These are phyloP conservation scores for Plagodis dolabraria DNA, from an alignment of 2,888 invertebrate species.

Conservation along the genomic window DNA sequence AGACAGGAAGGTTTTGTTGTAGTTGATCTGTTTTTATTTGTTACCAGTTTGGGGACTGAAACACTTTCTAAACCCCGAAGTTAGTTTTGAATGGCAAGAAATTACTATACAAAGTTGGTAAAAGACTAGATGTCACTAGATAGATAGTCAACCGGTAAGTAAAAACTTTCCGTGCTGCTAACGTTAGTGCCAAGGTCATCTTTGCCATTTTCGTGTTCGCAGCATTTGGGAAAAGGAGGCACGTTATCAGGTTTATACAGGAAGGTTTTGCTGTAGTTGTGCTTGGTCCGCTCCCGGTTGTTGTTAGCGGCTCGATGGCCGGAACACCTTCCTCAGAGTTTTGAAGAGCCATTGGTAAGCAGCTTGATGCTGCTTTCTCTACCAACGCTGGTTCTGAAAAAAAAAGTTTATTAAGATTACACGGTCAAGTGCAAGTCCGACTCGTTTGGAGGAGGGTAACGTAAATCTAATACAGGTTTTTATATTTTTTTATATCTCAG, in stretches of 20 bases:
- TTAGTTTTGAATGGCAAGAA: neutral
- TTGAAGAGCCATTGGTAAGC: constrained; percentile 74
- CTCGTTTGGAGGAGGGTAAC: no score
- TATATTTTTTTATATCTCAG: no score
- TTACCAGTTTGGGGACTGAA: constrained; percentile 58
- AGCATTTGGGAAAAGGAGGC: constrained; percentile 75
- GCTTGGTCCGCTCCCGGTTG: constrained; percentile 63
- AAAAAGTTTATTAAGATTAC: neutral
- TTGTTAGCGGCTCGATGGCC: constrained; percentile 63
- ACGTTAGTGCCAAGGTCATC: constrained; percentile 43
- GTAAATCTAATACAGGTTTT: no score
- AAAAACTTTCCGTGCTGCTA: constrained; percentile 69
- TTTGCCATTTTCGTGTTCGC: constrained; percentile 65
- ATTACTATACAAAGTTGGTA: neutral
- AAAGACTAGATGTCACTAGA: neutral
- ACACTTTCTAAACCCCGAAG: constrained; percentile 41
- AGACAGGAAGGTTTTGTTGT: constrained; percentile 61
- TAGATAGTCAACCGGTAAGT: constrained; percentile 43
- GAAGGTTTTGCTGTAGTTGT: constrained; percentile 68
- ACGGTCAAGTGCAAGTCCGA: no score
- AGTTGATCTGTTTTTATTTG: constrained; percentile 69
- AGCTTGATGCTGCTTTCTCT: constrained; percentile 77
- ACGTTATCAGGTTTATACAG: constrained; percentile 55
- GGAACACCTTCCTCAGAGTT: constrained; percentile 72
- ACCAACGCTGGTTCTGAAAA: constrained; percentile 69